Base-by-base conservation (phyloP, 2,888 invertebrate species). In the Cataglyphis altisquamis region DNA sequence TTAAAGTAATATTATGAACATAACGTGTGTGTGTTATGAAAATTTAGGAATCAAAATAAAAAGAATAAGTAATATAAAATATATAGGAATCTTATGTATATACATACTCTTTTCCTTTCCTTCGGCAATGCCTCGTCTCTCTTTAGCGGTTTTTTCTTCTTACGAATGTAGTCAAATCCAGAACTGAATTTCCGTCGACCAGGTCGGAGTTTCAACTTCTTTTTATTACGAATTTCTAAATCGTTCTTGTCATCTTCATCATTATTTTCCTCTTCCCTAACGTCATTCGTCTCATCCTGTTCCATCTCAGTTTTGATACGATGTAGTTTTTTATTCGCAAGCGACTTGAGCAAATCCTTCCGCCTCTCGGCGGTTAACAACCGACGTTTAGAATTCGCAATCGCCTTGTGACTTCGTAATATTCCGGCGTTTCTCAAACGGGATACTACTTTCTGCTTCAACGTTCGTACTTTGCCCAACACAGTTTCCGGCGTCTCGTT, bases 141-240 rank as follows among this genome's bases (percentile, higher is more conserved):
- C 92, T 96, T 96, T 90, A 96, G 95, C 1, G 95, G 95, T 93
- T 98, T 98, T 94, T 98, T 98, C 95, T 98, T 98, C 93, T 98
- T 98, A 52, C 98, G 96, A 85, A 98, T 98, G 89, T 98, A 98
- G 95, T 98, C 98, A 94, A 98, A 98, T 9, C 98, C 98, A 18
- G 97, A 97, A 91, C 97, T 97, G 92, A 97, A 97, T 95, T 97
- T 97, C 88, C 97, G 95, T 90, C 97, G 95, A n/a, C 96, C 96
- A 89, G 96, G 96, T 57, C 97, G 95, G 82, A 97, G 95, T 91
- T 96, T 97, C 25, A 96, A 95, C 52, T 96, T 96, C 93, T 96
- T 96, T 82, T 96, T 95, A 84, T 75, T 94, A 93, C 92, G 94
- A 77, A 95, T 95, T 89, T 96, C 96, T 55, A 90, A 89, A 55